A percentile compares a stretch with the other conserved stretches of the same genome.
phyloP scores from a whole-genome alignment of 1,140 invertebrate genomes.

The Saccostrea cuccullata region DNA sequence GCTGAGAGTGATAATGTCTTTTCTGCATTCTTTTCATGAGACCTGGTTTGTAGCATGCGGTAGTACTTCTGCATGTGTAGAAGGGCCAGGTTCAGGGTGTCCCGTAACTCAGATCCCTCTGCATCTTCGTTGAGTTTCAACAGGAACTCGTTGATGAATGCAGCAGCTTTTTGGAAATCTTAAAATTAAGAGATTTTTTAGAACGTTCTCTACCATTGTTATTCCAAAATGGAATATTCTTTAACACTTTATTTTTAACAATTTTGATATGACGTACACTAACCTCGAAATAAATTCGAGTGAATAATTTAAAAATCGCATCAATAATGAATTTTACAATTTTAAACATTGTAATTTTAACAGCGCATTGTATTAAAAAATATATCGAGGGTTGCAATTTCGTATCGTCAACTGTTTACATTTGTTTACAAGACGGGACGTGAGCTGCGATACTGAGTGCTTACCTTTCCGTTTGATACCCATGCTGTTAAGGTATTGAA shows the following conservation, averaged over 20 bases:
- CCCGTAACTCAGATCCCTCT: constrained; percentile 77
- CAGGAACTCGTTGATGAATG: constrained; percentile 78
- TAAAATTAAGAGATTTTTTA: constrained; percentile 46
- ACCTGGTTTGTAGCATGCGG: constrained; percentile 70
- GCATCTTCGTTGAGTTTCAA: constrained; percentile 77
- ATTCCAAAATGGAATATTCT: no score
- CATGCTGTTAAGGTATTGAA: constrained; percentile 63
- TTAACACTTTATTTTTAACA: no score
- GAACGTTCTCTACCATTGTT: no score
- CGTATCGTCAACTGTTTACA: not conserved
- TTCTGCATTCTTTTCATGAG: constrained; percentile 69
- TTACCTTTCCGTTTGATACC: constrained; percentile 75
- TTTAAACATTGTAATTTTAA: no score
- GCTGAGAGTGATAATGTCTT: constrained; percentile 69
- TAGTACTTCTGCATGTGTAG: constrained; percentile 79
- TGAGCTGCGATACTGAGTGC: not conserved
- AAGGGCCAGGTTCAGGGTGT: constrained; percentile 76
- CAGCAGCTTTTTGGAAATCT: constrained; percentile 79
- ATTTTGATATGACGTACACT: no score
- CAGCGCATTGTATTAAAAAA: no score
- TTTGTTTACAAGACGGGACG: constrained; percentile 34
- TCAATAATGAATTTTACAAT: no score
- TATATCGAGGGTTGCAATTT: not conserved
- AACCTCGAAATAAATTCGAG: no score
- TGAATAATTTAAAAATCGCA: no score